These are phyloP conservation scores for Procambarus virginalis DNA, from an alignment of 1,140 invertebrate genomes.

Conservation along the genomic window DNA sequence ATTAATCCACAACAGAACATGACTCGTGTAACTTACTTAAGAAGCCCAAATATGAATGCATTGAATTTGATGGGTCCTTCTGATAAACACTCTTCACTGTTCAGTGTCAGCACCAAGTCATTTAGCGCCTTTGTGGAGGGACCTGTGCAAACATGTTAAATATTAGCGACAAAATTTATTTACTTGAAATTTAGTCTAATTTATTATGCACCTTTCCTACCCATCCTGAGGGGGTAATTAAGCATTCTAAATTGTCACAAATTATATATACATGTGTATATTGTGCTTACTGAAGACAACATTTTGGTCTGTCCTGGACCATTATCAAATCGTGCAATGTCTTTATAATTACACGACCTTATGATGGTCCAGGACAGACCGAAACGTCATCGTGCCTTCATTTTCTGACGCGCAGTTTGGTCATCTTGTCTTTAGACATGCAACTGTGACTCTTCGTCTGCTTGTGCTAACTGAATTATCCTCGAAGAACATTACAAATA, in stretches of 20 bases:
- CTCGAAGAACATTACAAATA: not conserved
- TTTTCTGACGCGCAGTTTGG: no score
- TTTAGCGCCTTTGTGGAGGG: slow-evolving; percentile 89
- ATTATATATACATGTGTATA: not conserved
- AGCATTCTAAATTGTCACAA: not conserved
- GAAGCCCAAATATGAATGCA: slow-evolving; percentile 89
- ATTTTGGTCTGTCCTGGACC: no score
- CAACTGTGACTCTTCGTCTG: no score
- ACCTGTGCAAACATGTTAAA: slow-evolving; percentile 73
- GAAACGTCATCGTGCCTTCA: no score
- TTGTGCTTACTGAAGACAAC: not conserved
- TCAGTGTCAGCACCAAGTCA: slow-evolving; percentile 88
- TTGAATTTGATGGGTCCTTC: slow-evolving; percentile 92
- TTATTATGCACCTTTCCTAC: not conserved
- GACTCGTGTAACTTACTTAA: slow-evolving; percentile 83
- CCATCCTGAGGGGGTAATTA: no score
- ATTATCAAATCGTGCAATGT: no score
- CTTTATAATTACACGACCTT: no score
- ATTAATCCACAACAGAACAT: not conserved
- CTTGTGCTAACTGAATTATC: no score
- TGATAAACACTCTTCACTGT: slow-evolving; percentile 86
- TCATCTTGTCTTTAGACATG: no score
- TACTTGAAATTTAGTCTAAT: not conserved
- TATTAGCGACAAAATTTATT: not conserved
- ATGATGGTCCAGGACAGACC: no score